A percentile compares a stretch with the other conserved stretches of the same genome.
These are phyloP conservation scores for Xenus cinereus DNA, from an alignment of 2,113 vertebrate species.

Conservation along the genomic window DNA sequence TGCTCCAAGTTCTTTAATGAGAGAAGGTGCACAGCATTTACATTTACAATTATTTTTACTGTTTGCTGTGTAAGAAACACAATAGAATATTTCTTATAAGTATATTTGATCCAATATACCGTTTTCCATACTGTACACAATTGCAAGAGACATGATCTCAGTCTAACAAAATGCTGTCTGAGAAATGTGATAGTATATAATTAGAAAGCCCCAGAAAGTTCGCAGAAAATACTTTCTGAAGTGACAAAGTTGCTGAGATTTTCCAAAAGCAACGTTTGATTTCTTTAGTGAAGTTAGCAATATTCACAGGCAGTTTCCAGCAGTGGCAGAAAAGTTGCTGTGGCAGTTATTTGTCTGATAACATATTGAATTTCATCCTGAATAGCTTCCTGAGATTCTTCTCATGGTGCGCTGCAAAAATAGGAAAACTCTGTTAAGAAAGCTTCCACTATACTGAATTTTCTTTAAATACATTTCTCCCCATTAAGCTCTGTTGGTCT, in stretches of 20 bases:
- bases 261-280: accelerated
- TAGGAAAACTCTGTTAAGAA: neutral
- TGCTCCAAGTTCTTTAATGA: neutral
- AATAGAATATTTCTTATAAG: neutral
- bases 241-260: neutral
- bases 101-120: neutral
- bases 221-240: neutral
- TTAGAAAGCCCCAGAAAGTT: neutral
- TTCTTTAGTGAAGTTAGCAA: neutral
- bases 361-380: conserved; percentile 96
- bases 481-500: neutral
- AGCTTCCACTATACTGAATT: neutral
- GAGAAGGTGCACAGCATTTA: neutral
- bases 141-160: neutral
- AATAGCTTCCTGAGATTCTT: conserved; percentile 92
- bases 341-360: conserved; percentile 94
- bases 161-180: neutral
- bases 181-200: neutral
- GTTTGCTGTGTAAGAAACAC: neutral
- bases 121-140: neutral
- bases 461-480: neutral
- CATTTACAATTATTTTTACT: neutral
- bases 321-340: conserved; percentile 92
- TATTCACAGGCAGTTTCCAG: conserved; percentile 92
- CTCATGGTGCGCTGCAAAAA: conserved; percentile 80